Conservation (phyloP, 2,888 invertebrate genomes). For the Cheilosia variabilis region DNA sequence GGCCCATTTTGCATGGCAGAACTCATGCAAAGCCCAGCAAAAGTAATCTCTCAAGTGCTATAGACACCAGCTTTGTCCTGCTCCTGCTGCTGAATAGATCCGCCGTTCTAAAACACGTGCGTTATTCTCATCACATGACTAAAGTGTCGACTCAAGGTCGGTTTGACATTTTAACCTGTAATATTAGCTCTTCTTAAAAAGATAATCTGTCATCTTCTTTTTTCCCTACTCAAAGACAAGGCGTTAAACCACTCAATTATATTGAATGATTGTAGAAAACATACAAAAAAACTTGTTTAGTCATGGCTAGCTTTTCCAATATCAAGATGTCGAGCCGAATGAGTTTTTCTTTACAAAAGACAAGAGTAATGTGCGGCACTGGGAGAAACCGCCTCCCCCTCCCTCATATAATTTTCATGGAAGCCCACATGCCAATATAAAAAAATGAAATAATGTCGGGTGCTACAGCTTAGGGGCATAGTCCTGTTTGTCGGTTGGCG, state of each 20-base stretch:
- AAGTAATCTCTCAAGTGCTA: too few relatives aligned
- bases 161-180: background rate
- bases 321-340: conserved; percentile 50
- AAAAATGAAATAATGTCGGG: conserved; percentile 57
- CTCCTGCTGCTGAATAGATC: too few relatives aligned
- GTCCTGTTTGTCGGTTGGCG: conserved; percentile 30
- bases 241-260: conserved; percentile 68
- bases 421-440: conserved; percentile 53
- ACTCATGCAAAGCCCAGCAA: too few relatives aligned
- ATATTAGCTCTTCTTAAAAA: background rate
- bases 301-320: conserved; percentile 58
- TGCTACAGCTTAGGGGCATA: conserved; percentile 28
- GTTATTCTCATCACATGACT: too few relatives aligned
- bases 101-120: too few relatives aligned
- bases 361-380: conserved; percentile 7
- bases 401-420: conserved; percentile 43
- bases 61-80: too few relatives aligned
- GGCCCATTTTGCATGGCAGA: too few relatives aligned
- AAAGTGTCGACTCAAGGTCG: background rate
- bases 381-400: background rate
- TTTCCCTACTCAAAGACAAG: conserved; percentile 2
- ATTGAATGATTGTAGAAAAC: conserved; percentile 61
- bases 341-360: conserved; percentile 18
- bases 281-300: conserved; percentile 25
- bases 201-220: conserved; percentile 16